Percentiles rank a stretch among this genome's conserved stretches.
These are phyloP conservation scores for Heterocephalus glaber DNA, from an alignment of 2,113 vertebrate genomes.

Conservation along the genomic window DNA sequence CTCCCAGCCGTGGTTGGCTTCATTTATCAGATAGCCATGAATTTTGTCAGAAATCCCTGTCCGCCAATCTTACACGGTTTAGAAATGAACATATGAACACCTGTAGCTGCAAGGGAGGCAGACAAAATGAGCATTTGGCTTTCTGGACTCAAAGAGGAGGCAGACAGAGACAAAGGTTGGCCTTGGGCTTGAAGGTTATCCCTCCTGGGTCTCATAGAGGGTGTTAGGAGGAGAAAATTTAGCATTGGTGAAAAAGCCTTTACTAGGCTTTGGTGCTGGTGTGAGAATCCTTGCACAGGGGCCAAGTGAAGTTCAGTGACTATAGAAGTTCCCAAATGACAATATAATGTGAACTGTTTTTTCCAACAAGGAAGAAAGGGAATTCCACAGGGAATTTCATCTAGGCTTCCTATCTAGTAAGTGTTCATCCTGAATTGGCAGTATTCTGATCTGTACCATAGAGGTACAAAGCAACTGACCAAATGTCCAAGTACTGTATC, in stretches of 20 bases:
- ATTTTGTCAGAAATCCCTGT: background rate
- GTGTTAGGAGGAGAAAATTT: background rate
- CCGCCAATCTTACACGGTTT: background rate
- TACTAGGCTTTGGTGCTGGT: background rate
- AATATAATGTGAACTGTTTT: background rate
- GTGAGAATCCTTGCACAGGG: background rate
- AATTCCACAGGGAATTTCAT: background rate
- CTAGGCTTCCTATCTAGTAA: background rate
- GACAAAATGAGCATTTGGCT: background rate
- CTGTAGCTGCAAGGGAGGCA: slow-evolving; percentile 1
- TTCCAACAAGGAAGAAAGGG: background rate
- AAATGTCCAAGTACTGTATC: background rate
- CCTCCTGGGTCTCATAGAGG: too few relatives aligned
- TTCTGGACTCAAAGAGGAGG: background rate
- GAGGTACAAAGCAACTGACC: background rate
- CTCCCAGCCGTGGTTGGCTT: background rate
- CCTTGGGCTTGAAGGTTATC: background rate
- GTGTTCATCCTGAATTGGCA: background rate
- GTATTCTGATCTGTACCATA: background rate
- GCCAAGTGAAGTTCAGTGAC: background rate
- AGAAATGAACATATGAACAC: background rate
- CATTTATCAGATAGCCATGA: background rate
- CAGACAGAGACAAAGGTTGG: background rate
- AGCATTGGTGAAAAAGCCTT: background rate
- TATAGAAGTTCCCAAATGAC: background rate